phyloP scores from a whole-genome alignment of 2,888 invertebrate species.

The Smittia aterrima region DNA sequence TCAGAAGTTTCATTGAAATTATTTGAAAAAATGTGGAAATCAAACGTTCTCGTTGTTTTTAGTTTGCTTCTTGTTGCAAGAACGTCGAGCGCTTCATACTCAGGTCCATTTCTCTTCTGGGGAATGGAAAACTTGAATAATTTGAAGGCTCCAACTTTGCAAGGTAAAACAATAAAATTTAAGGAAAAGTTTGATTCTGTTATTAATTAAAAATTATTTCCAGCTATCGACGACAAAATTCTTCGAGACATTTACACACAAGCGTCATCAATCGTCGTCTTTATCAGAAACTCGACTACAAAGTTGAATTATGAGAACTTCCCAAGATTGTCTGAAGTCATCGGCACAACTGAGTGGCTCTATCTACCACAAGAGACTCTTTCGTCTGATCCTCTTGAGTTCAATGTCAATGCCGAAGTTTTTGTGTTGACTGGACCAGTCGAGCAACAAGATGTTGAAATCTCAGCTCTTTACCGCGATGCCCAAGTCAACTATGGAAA shows the following conservation, averaged over 20 bases:
- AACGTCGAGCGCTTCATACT: slow-evolving; percentile 47
- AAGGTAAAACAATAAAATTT: slow-evolving; percentile 47
- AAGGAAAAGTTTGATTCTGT: background rate
- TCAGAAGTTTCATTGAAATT: no score
- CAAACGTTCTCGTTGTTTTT: background rate
- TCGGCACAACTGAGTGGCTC: slow-evolving; percentile 56
- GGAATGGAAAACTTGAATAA: slow-evolving; percentile 57
- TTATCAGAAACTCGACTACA: slow-evolving; percentile 60
- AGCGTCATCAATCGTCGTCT: slow-evolving; percentile 60
- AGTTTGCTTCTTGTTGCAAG: background rate
- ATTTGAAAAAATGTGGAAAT: background rate
- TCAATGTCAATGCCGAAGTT: slow-evolving; percentile 62
- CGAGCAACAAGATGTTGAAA: slow-evolving; percentile 61
- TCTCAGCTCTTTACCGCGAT: slow-evolving; percentile 60
- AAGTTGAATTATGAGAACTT: slow-evolving; percentile 58
- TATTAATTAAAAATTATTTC: background rate
- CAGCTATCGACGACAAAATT: slow-evolving; percentile 56
- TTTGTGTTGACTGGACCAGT: slow-evolving; percentile 60
- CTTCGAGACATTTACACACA: slow-evolving; percentile 60
- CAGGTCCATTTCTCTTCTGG: slow-evolving; percentile 63
- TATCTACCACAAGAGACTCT: slow-evolving; percentile 60
- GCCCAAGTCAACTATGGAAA: slow-evolving; percentile 60
- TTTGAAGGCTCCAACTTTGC: slow-evolving; percentile 57
- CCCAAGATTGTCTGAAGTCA: slow-evolving; percentile 59
- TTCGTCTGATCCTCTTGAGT: slow-evolving; percentile 60